Conservation (phyloP, 2,888 invertebrate genomes). For the Platycheirus rosarum region DNA sequence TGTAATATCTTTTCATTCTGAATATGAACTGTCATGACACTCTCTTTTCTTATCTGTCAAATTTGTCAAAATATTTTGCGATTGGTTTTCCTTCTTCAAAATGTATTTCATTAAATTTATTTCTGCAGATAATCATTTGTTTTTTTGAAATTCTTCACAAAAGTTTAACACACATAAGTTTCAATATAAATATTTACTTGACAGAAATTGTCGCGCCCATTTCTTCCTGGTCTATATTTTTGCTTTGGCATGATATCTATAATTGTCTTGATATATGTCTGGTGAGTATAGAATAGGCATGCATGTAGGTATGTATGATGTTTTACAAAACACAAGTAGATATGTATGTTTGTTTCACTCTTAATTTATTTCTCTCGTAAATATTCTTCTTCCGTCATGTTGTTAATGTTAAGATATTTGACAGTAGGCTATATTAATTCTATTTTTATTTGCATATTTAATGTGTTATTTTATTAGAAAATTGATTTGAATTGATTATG, state of each 20-base stretch:
- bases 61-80: constrained; percentile 16
- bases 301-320: too few relatives aligned
- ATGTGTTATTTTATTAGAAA: not conserved
- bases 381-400: constrained; percentile 68
- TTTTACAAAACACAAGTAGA: too few relatives aligned
- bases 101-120: constrained; percentile 1
- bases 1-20: constrained; percentile 13
- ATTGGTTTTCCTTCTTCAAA: too few relatives aligned
- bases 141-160: constrained; percentile 3
- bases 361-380: constrained; percentile 54
- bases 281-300: not conserved
- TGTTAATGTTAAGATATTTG: constrained; percentile 70
- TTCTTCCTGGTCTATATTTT: constrained; percentile 67
- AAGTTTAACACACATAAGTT: not conserved
- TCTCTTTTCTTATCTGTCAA: constrained; percentile 32
- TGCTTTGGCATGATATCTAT: not conserved
- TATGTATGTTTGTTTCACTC: not conserved
- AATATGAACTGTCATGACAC: too few relatives aligned
- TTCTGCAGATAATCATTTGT: constrained; percentile 5
- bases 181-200: constrained; percentile 45
- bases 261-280: not conserved
- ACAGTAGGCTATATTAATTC: constrained; percentile 72
- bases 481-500: constrained; percentile 56
- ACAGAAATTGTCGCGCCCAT: constrained; percentile 51
- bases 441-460: constrained; percentile 55